phyloP scores from a whole-genome alignment of 2,888 invertebrate genomes.

The Tromatobia lineatoria region DNA sequence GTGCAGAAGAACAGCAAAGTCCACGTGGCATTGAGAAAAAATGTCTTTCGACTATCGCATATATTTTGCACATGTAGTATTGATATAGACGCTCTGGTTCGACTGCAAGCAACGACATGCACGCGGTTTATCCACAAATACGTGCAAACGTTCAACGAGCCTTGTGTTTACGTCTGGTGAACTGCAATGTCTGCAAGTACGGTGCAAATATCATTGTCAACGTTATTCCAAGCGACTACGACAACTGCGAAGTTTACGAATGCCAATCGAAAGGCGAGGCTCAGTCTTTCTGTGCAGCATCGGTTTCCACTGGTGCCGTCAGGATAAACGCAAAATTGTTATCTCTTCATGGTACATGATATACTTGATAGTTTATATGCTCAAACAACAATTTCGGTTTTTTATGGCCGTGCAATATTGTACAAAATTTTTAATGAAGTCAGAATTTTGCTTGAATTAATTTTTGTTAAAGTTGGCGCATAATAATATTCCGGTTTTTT shows the following conservation, averaged over 20 bases:
- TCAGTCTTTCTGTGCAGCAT: neutral
- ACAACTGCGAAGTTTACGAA: conserved; percentile 6
- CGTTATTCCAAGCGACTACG: neutral
- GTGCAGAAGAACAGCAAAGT: conserved; percentile 4
- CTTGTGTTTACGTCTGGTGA: neutral
- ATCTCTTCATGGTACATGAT: too few relatives aligned
- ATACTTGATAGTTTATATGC: too few relatives aligned
- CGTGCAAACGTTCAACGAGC: neutral
- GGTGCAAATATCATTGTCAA: conserved; percentile 51
- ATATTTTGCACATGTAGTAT: neutral
- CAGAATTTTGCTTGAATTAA: too few relatives aligned
- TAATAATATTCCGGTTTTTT: too few relatives aligned
- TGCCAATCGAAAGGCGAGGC: neutral
- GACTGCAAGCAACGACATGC: conserved; percentile 15
- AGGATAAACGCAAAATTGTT: neutral
- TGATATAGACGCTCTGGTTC: neutral
- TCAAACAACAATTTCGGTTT: too few relatives aligned
- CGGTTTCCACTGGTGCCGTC: neutral
- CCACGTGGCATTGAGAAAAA: neutral
- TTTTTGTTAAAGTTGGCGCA: too few relatives aligned
- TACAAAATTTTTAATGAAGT: too few relatives aligned
- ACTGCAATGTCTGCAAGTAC: neutral
- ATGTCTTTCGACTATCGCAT: neutral
- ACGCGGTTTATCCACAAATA: conserved; percentile 25
- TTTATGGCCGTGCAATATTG: too few relatives aligned